A percentile compares a stretch with the other conserved stretches of the same genome.
phyloP scores from a whole-genome alignment of 2,797 vertebrate species.

The Hipposideros larvatus region DNA sequence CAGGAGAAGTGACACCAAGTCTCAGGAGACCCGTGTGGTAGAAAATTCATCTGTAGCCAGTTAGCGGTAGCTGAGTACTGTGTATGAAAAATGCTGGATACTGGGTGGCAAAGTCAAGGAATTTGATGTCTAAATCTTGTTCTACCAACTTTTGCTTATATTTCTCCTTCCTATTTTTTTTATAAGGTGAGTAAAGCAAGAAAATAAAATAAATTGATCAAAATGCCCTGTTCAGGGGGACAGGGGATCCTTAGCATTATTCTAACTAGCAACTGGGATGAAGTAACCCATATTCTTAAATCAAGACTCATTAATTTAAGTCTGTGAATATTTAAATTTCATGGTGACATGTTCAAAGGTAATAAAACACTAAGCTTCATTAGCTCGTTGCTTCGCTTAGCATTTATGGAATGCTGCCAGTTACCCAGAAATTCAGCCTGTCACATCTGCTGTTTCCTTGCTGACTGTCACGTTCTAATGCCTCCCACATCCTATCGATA shows the following conservation, averaged over 20 bases:
- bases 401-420: conserved; percentile 74
- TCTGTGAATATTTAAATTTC: conserved; percentile 58
- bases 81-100: not conserved
- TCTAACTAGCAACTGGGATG: conserved; percentile 28
- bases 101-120: not conserved
- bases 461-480: conserved; percentile 66
- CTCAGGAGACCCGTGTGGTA: too few species aligned
- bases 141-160: not conserved
- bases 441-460: not conserved
- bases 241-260: not conserved
- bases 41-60: not conserved
- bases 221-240: not conserved
- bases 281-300: conserved; percentile 61
- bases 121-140: not conserved
- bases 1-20: too few species aligned
- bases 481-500: conserved; percentile 32
- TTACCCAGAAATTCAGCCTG: conserved; percentile 61
- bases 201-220: not conserved
- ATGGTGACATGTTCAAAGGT: conserved; percentile 69
- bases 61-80: not conserved
- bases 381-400: not conserved
- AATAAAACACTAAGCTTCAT: conserved; percentile 69
- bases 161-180: not conserved
- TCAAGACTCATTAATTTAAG: conserved; percentile 75
- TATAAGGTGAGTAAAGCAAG: not conserved